phyloP scores from a whole-genome alignment of 2,113 vertebrate genomes.

The Arenaria interpres region DNA sequence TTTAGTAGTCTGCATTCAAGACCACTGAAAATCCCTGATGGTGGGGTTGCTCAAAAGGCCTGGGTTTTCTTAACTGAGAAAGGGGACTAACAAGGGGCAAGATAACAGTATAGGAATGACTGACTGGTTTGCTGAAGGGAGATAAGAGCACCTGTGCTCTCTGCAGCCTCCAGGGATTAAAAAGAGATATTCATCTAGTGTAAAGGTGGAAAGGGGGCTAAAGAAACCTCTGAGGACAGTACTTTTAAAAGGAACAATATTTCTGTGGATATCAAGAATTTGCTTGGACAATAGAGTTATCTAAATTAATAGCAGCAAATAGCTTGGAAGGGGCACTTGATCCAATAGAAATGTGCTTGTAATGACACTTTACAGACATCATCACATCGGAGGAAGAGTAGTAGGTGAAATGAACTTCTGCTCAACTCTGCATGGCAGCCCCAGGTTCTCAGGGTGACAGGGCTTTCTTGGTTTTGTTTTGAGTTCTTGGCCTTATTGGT shows the following conservation, averaged over 20 bases:
- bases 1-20: not conserved
- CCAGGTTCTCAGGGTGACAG: not conserved
- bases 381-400: not conserved
- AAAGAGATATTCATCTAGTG: not conserved
- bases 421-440: not conserved
- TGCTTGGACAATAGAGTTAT: not conserved
- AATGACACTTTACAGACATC: not conserved
- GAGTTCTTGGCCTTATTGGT: not conserved
- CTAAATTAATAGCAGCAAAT: not conserved
- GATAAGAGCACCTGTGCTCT: not conserved
- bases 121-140: not conserved
- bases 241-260: not conserved
- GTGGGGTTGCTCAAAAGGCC: not conserved
- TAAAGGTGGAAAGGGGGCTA: not conserved
- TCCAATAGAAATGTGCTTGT: not conserved
- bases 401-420: not conserved
- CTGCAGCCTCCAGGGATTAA: not conserved
- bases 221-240: not conserved
- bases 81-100: not conserved
- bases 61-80: not conserved
- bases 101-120: not conserved
- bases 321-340: not conserved
- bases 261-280: not conserved
- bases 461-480: not conserved
- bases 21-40: not conserved